Conservation (phyloP, 2,888 invertebrate genomes). For the Lathronympha strigana region DNA sequence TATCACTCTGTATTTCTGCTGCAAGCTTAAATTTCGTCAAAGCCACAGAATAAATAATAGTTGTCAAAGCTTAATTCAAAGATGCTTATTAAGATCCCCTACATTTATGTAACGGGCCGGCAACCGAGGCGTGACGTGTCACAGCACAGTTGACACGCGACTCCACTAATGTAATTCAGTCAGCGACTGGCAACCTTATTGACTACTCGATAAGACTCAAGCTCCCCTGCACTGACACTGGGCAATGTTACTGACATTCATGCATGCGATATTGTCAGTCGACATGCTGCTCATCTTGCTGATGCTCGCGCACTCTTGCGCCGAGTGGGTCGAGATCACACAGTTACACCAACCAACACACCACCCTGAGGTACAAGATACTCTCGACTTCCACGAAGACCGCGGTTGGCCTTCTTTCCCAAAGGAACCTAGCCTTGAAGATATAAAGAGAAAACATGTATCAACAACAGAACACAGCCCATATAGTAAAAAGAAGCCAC, state of each 20-base stretch:
- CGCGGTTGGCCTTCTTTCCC: neutral
- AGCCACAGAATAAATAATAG: too few relatives aligned
- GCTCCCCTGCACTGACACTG: neutral
- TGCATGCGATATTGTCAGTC: slow-evolving; percentile 42
- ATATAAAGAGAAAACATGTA: neutral
- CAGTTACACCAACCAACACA: slow-evolving; percentile 63
- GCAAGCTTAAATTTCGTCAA: neutral
- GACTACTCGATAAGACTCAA: neutral
- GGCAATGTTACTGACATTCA: neutral
- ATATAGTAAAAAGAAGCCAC: slow-evolving; percentile 12
- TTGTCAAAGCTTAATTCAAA: too few relatives aligned
- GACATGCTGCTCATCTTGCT: slow-evolving; percentile 56
- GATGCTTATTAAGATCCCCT: slow-evolving; percentile 7
- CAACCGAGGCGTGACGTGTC: slow-evolving; percentile 49
- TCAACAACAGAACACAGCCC: slow-evolving; percentile 2
- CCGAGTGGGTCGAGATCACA: slow-evolving; percentile 78
- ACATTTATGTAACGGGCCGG: slow-evolving; percentile 15
- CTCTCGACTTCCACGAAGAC: slow-evolving; percentile 14
- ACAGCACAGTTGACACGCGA: slow-evolving; percentile 57
- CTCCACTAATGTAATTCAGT: neutral
- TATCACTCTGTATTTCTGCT: neutral
- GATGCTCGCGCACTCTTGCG: slow-evolving; percentile 50
- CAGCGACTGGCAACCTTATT: neutral
- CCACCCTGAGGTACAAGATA: slow-evolving; percentile 1
- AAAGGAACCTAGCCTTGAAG: neutral